Evolutionary conservation across 2,888 invertebrate species (phyloP).

Genomic region (Melieria picta): DNA sequence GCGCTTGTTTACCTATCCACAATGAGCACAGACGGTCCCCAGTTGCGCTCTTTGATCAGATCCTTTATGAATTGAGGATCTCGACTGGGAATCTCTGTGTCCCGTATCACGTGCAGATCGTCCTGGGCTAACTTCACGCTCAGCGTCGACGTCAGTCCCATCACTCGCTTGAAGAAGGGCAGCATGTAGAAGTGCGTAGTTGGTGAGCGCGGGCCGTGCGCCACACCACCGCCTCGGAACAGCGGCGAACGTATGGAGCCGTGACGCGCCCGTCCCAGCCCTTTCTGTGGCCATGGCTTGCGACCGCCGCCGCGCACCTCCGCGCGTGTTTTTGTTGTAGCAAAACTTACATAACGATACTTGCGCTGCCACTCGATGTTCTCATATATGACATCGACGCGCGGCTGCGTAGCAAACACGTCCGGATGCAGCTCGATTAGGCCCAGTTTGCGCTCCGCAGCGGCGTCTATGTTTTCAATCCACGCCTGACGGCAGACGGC

Average conservation of each 20-base stretch:
- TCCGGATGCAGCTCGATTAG: constrained; percentile 90
- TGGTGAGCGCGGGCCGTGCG: constrained; percentile 92
- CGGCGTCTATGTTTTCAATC: constrained; percentile 84
- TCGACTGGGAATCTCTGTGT: constrained; percentile 85
- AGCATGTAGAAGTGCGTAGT: constrained; percentile 94
- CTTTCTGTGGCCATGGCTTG: constrained; percentile 99
- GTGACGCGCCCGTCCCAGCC: constrained; percentile 88
- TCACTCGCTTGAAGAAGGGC: constrained; percentile 78
- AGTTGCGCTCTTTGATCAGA: constrained; percentile 83
- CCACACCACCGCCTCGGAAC: constrained; percentile 83
- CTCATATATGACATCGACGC: constrained; percentile 85
- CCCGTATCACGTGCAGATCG: constrained; percentile 90
- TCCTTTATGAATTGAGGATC: constrained; percentile 82
- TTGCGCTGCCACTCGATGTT: constrained; percentile 88
- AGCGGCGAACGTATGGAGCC: constrained; percentile 92
- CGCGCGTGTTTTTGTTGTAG: constrained; percentile 79
- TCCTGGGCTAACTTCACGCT: constrained; percentile 95
- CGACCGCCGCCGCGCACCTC: constrained; percentile 90
- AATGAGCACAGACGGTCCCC: constrained; percentile 96
- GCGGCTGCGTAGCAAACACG: constrained; percentile 83
- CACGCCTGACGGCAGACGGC: constrained; percentile 76
- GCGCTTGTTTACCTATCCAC: constrained; percentile 78
- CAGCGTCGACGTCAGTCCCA: constrained; percentile 84
- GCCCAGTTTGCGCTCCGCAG: constrained; percentile 82
- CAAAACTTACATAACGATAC: constrained; percentile 85